A percentile compares a stretch with the other conserved stretches of the same genome.
phyloP scores from a whole-genome alignment of 2,113 vertebrate genomes.

The Leuciscus idus region DNA sequence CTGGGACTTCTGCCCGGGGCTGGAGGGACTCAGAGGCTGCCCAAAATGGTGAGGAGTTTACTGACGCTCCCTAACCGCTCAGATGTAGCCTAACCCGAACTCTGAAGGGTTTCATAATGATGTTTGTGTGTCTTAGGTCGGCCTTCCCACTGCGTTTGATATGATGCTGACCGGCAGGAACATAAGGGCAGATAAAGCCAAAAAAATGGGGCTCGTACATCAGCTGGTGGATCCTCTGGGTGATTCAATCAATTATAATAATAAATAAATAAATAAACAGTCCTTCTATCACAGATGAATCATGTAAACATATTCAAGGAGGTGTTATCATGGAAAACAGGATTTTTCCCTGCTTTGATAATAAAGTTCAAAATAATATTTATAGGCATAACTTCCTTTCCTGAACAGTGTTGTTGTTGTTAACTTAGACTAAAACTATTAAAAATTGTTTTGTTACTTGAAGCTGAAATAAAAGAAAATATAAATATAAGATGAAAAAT shows the following conservation, averaged over 20 bases:
- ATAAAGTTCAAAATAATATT: not conserved
- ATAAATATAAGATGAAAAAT: no score
- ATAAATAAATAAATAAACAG: not conserved
- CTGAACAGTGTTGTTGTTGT: no score
- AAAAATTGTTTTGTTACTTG: no score
- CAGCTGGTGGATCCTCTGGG: conserved; percentile 88
- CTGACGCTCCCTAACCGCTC: conserved; percentile 46
- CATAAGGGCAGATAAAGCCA: conserved; percentile 83
- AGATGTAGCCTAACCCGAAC: not conserved
- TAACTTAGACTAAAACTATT: no score
- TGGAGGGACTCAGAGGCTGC: conserved; percentile 85
- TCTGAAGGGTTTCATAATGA: not conserved
- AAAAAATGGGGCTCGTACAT: conserved; percentile 85
- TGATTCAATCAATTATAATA: conserved; percentile 63
- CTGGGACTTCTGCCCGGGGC: conserved; percentile 87
- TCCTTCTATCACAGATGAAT: not conserved
- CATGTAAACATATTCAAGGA: not conserved
- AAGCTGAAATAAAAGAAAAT: no score
- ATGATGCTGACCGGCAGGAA: conserved; percentile 90
- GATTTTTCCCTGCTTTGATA: not conserved
- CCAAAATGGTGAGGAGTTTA: conserved; percentile 81
- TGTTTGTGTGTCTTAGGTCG: conserved; percentile 72
- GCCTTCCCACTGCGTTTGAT: conserved; percentile 83
- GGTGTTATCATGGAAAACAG: not conserved
- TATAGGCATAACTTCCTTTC: not conserved